Evolutionary conservation across 1,140 invertebrate species (phyloP), one percentile per base, ranked within the genome.

Genomic region (Anoplolepis gracilipes): DNA sequence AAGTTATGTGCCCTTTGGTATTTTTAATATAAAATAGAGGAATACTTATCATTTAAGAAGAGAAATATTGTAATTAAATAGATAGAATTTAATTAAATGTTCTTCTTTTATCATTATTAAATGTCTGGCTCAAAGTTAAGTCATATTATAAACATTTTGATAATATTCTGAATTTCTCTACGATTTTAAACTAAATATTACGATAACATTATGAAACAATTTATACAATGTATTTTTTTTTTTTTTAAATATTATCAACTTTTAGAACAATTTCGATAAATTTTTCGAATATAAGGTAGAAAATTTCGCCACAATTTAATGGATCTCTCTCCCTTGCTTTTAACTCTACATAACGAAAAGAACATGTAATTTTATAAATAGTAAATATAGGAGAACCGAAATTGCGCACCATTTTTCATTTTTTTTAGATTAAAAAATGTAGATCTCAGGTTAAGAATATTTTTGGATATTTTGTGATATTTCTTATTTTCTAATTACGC

Each of bases 261-360:
- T 33, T 36, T n/a, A 75, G 2, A 75, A 59, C 2, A 36, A 25
- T 75, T 57, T 75, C 3, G 39, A 30, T 13, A 76, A 33, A 62
- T 81, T 81, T 85, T 55, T 72, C 46, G 64, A 76, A 85, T 67
- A 33, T 88, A 2, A 46, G 33, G 55, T 28, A n/a, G 10, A 59
- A 36, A 69, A 87, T 87, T 78, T 57, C 25, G 22, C 7, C 7
- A 13, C 11, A 53, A 53, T n/a, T 30, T 28, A 30, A 30, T 19
- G 1, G 25, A 36, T 57, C 0, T 39, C 25, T 59, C 25, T 61
- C 7, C 42, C 7, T 3, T 46, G 11, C 16, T 13, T 46, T 13
- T 28, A n/a, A n/a, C n/a, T n/a, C n/a, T 61, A 22, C 25, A 28
- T 13, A 67, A 67, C 19, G 19, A 49, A 64, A 64, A 28, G 22